Evolutionary conservation across 2,113 vertebrate genomes (phyloP).

Genomic region (Agelaius tricolor): DNA sequence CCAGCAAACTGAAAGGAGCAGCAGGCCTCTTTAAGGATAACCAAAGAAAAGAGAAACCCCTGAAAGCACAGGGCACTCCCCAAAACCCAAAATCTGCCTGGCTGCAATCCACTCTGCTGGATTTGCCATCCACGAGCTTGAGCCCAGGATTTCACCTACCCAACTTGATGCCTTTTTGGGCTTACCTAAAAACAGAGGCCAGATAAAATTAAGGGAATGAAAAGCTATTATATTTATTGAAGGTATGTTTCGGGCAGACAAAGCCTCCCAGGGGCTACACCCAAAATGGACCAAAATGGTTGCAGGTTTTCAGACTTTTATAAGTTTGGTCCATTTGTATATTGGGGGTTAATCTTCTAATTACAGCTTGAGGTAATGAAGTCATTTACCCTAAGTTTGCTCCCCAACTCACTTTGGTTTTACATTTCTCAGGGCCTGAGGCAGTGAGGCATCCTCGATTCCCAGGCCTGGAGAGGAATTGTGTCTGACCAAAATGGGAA

Average conservation of each 20-base stretch:
- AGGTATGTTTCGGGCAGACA: neutral
- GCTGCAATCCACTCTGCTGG: neutral
- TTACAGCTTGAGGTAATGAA: neutral
- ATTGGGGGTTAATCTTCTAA: neutral
- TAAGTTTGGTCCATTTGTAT: neutral
- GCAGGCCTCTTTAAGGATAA: neutral
- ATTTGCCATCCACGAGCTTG: fast-evolving
- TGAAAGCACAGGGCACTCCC: fast-evolving
- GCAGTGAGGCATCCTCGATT: neutral
- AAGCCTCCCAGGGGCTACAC: neutral
- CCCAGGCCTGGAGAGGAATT: neutral
- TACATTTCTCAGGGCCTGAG: neutral
- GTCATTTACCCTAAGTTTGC: neutral
- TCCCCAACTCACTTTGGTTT: neutral
- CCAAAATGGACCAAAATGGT: fast-evolving
- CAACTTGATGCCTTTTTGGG: neutral
- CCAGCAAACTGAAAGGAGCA: neutral
- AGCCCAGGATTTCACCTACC: neutral
- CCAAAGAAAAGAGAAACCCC: neutral
- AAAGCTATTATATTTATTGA: fast-evolving
- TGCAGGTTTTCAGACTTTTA: neutral
- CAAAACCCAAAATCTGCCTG: neutral
- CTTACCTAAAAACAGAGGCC: neutral
- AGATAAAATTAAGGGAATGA: neutral
- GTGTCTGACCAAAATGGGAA: neutral